A percentile compares a stretch with the other conserved stretches of the same genome.
These are phyloP conservation scores for Hypotaenidia philippensis DNA, from an alignment of 2,797 vertebrate genomes.

Conservation along the genomic window DNA sequence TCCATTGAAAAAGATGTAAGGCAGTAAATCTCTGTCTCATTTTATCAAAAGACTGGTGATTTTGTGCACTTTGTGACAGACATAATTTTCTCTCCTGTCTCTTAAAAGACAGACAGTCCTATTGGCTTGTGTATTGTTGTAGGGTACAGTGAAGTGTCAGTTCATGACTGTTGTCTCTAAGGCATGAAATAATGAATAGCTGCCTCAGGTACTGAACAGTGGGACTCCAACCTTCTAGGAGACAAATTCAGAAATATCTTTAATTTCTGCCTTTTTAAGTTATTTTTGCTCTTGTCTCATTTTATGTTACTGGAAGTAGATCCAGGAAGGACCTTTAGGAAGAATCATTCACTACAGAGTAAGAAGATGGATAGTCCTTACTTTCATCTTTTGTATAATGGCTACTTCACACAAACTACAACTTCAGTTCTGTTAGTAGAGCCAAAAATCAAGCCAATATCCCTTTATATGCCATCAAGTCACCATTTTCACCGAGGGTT, in stretches of 20 bases:
- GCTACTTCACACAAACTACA: neutral
- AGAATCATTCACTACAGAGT: neutral
- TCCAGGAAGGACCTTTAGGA: neutral
- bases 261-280: neutral
- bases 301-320: neutral
- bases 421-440: neutral
- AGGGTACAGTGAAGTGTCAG: neutral
- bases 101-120: neutral
- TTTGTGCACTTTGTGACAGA: neutral
- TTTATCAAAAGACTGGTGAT: neutral
- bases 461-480: neutral
- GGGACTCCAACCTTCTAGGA: neutral
- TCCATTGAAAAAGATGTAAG: neutral
- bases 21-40: neutral
- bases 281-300: neutral
- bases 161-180: neutral
- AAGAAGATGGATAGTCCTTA: neutral
- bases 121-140: neutral
- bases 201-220: neutral
- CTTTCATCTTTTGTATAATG: neutral
- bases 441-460: neutral
- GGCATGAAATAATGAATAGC: neutral
- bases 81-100: neutral
- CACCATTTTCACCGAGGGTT: neutral
- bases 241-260: neutral